These are phyloP conservation scores for Erynnis tages DNA, from an alignment of 2,888 invertebrate genomes.

Conservation along the genomic window DNA sequence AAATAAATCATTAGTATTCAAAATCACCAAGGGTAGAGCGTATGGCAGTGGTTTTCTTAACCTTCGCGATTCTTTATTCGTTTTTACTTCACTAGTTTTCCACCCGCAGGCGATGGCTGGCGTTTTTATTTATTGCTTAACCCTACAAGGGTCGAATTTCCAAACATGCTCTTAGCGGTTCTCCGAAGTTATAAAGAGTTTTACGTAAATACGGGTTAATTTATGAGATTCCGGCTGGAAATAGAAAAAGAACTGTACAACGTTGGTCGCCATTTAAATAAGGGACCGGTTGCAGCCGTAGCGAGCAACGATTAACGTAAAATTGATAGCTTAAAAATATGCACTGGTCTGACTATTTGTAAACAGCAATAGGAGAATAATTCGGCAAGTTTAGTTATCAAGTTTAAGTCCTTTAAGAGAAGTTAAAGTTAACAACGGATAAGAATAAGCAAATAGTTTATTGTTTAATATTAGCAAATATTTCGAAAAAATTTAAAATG, in stretches of 20 bases:
- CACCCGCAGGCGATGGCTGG: slow-evolving; percentile 3
- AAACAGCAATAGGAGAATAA: neutral
- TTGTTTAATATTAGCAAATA: no score
- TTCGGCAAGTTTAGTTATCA: no score
- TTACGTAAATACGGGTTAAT: slow-evolving; percentile 26
- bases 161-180: slow-evolving; percentile 27
- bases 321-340: neutral
- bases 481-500: no score
- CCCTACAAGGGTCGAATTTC: slow-evolving; percentile 22
- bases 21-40: no score
- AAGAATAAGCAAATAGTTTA: no score
- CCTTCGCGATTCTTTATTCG: neutral
- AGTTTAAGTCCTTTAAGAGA: no score
- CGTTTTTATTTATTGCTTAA: slow-evolving; percentile 23
- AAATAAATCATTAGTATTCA: no score
- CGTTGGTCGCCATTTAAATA: slow-evolving; percentile 5
- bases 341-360: neutral
- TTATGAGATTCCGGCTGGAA: slow-evolving; percentile 15
- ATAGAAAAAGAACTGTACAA: slow-evolving; percentile 14
- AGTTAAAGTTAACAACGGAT: no score
- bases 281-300: neutral
- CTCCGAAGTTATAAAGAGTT: slow-evolving; percentile 18
- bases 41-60: slow-evolving; percentile 2
- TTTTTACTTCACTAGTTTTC: slow-evolving; percentile 11
- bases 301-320: neutral